These are phyloP conservation scores for Neodon shergylaensis DNA, from an alignment of 2,113 vertebrate genomes.

Conservation along the genomic window DNA sequence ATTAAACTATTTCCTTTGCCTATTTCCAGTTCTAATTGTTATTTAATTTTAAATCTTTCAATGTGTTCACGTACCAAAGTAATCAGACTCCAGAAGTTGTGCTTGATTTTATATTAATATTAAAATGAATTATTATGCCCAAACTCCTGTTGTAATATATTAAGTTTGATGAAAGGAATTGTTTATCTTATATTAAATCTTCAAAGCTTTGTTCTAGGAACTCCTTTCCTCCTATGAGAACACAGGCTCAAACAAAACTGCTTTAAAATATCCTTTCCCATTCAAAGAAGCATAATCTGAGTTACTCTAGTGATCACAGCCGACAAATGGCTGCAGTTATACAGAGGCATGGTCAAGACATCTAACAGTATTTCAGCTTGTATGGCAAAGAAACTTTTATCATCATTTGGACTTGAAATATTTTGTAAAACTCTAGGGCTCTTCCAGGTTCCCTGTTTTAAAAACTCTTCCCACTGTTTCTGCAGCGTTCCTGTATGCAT, in stretches of 20 bases:
- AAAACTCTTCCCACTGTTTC: not conserved
- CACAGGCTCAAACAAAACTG: constrained; percentile 42
- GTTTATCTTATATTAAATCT: constrained; percentile 71
- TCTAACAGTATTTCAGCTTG: not conserved
- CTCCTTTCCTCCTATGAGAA: constrained; percentile 39
- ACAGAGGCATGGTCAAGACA: not conserved
- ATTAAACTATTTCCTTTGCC: constrained; percentile 39
- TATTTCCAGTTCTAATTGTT: constrained; percentile 66
- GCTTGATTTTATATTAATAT: constrained; percentile 67
- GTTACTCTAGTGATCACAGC: constrained; percentile 36
- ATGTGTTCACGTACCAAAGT: constrained; percentile 37
- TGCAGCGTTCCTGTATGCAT: not conserved
- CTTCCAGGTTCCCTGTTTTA: not conserved
- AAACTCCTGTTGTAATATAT: constrained; percentile 46
- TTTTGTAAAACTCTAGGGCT: not conserved
- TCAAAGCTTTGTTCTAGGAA: constrained; percentile 46
- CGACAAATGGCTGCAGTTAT: constrained; percentile 23
- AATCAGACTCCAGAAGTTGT: constrained; percentile 54
- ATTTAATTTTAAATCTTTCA: constrained; percentile 56
- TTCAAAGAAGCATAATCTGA: constrained; percentile 19
- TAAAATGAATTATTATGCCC: constrained; percentile 61
- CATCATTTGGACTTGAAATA: not conserved
- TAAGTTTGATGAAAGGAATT: constrained; percentile 60
- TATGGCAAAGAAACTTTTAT: not conserved
- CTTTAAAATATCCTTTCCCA: not conserved